Conservation (phyloP, 2,113 vertebrate genomes). For the Dissostichus mawsoni region DNA sequence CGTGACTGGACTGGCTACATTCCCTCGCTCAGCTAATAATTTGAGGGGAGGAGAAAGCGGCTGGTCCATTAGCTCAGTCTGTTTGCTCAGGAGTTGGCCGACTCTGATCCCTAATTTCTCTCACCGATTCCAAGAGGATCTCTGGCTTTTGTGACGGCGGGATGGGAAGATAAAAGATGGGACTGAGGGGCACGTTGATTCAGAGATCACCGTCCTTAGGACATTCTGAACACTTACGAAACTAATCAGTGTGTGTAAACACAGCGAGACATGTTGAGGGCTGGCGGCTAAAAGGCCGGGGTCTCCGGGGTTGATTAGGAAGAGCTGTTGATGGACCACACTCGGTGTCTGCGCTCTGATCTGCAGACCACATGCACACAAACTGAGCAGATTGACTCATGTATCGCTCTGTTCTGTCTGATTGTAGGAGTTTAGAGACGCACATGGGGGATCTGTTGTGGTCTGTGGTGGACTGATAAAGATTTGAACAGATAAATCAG, state of each 20-base stretch:
- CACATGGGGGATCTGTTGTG: conserved; percentile 8
- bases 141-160: conserved; percentile 86
- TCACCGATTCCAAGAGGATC: conserved; percentile 83
- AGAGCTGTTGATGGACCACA: conserved; percentile 79
- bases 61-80: conserved; percentile 91
- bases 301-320: conserved; percentile 91
- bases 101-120: conserved; percentile 92
- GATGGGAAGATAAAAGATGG: conserved; percentile 71
- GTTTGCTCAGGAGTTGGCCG: conserved; percentile 93
- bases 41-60: conserved; percentile 93
- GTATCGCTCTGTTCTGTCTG: conserved; percentile 10
- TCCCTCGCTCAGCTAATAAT: conserved; percentile 90
- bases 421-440: conserved; percentile 20
- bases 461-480: not conserved
- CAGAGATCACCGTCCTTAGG: conserved; percentile 80
- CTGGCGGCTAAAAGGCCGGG: conserved; percentile 70
- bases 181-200: conserved; percentile 86
- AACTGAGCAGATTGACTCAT: conserved; percentile 16
- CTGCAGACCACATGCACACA: conserved; percentile 48
- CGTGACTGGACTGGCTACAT: conserved; percentile 89
- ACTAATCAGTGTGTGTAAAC: conserved; percentile 89
- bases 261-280: conserved; percentile 82
- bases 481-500: conserved; percentile 13
- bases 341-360: conserved; percentile 70
- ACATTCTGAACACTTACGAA: conserved; percentile 88